Base-by-base conservation (phyloP, 2,797 vertebrate genomes). In the Siniperca scherzeri region DNA sequence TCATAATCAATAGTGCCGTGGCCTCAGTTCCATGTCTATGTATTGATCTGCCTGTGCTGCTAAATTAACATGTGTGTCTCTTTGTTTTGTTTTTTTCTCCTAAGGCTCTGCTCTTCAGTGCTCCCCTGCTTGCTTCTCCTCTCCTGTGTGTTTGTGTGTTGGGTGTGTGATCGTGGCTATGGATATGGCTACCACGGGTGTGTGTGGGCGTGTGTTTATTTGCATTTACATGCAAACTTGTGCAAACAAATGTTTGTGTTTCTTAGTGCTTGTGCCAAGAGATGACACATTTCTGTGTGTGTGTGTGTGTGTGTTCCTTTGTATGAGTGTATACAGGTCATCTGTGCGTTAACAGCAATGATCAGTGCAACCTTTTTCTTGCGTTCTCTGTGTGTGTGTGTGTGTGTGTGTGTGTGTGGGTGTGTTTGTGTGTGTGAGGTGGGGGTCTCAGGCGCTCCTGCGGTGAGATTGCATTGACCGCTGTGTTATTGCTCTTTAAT, bases 401-500 rank as follows among this genome's bases (percentile, higher is more conserved):
- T 73, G 74, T 78, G 50, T 67, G 60, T 67, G 60, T 74, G 70
- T 76, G 70, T 81, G 68, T 77, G 83, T 77, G 61, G 80, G 77
- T 67, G 70, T 78, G 74, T 69, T 76, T 68, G 74, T 68, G 80
- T 60, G 67, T 70, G 55, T 56, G 50, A 65, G 80, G 89, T 77
- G 88, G 89, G 88, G 89, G 88, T 90, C 83, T 91, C 81, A 77
- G 77, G 88, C 82, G 11, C 93, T 94, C 95, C 94, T 92, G 93
- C 46, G 81, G 95, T 84, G 95, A 94, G 93, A 95, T 93, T 94
- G 94, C 94, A 93, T 94, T 94, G 95, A 94, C 95, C 94, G 94
- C 94, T 96, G 95, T 94, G 95, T 95, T 96, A 95, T 95, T 96
- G 95, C 92, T 94, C 93, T 96, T 96, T 96, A 96, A 96, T 96